These are phyloP conservation scores for Plemyria rubiginata DNA, from an alignment of 2,888 invertebrate species.

Conservation along the genomic window DNA sequence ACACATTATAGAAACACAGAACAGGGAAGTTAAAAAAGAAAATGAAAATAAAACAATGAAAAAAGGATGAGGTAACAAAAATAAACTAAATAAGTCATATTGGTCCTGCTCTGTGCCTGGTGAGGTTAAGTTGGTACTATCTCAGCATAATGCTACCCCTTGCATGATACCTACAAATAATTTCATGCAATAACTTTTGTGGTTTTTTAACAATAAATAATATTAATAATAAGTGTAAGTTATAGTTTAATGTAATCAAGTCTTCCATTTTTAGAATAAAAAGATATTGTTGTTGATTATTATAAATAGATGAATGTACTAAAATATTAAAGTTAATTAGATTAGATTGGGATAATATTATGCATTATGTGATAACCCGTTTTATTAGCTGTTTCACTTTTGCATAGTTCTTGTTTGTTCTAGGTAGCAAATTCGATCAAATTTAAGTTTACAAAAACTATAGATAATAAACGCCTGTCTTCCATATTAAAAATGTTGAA, in stretches of 20 bases:
- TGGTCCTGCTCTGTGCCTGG: too few relatives aligned
- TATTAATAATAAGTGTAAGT: conserved; percentile 8
- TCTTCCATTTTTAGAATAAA: conserved; percentile 50
- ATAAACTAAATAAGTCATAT: too few relatives aligned
- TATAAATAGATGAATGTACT: conserved; percentile 38
- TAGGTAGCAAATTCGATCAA: background rate
- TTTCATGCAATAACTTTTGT: background rate
- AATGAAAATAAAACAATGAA: too few relatives aligned
- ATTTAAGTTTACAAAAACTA: background rate
- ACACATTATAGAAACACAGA: too few relatives aligned
- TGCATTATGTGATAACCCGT: conserved; percentile 50
- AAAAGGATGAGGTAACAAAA: too few relatives aligned
- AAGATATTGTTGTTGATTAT: conserved; percentile 40
- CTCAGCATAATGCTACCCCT: too few relatives aligned
- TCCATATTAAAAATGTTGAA: conserved; percentile 19
- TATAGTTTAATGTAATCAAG: conserved; percentile 42
- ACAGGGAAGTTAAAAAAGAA: too few relatives aligned
- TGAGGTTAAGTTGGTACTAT: too few relatives aligned
- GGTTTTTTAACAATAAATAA: conserved; percentile 5
- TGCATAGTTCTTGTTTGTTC: conserved; percentile 14
- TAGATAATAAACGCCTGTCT: conserved; percentile 16
- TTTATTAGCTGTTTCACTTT: conserved; percentile 43
- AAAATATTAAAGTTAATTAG: conserved; percentile 54
- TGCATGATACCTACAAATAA: background rate
- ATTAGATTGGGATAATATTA: conserved; percentile 46